Conservation (phyloP, 2,888 invertebrate species). For the Cosmia pyralina region DNA sequence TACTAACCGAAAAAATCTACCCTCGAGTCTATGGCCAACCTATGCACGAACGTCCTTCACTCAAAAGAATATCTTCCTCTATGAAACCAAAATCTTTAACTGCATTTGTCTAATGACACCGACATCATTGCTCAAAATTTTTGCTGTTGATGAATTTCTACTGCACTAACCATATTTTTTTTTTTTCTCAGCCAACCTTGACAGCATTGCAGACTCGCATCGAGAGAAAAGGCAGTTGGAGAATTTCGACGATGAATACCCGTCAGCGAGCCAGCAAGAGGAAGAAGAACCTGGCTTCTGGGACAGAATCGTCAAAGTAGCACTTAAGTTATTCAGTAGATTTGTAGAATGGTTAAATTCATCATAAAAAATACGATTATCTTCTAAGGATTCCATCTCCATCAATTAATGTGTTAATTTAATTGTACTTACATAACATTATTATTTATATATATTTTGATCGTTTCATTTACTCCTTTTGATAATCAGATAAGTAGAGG, state of each 20-base stretch:
- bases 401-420: background rate
- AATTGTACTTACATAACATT: slow-evolving; percentile 23
- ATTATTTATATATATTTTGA: slow-evolving; percentile 8
- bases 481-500: background rate
- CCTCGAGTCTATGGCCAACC: background rate
- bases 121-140: background rate
- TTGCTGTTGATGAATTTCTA: background rate
- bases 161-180: background rate
- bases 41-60: background rate
- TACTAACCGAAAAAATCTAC: background rate
- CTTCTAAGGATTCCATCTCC: background rate
- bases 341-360: slow-evolving; percentile 88
- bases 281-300: slow-evolving; percentile 85
- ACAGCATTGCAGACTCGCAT: slow-evolving; percentile 55
- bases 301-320: slow-evolving; percentile 85
- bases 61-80: background rate
- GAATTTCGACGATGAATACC: slow-evolving; percentile 81
- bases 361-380: slow-evolving; percentile 54
- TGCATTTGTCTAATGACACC: background rate
- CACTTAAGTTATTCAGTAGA: slow-evolving; percentile 82
- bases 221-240: slow-evolving; percentile 80
- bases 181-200: slow-evolving; percentile 63
- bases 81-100: background rate
- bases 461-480: slow-evolving; percentile 27
- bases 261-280: slow-evolving; percentile 74